Conservation (phyloP, 1,140 invertebrate species). For the Trachelipus rathkii region DNA sequence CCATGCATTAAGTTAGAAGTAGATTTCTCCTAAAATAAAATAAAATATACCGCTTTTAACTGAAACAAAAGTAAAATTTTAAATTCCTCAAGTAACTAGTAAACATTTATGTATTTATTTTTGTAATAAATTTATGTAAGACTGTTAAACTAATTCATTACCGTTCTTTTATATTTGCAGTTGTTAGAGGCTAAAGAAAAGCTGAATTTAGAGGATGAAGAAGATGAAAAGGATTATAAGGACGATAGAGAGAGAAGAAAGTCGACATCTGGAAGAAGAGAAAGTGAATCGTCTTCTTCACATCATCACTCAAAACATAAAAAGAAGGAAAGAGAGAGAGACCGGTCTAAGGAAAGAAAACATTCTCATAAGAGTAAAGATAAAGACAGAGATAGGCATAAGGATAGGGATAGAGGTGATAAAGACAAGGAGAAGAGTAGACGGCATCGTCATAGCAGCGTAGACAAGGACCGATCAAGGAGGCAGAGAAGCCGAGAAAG, state of each 20-base stretch:
- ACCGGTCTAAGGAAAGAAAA: conserved; percentile 29
- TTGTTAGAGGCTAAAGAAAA: no score
- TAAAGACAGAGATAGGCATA: conserved; percentile 46
- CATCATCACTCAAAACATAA: conserved; percentile 26
- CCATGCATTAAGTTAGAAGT: no score
- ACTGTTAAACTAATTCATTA: no score
- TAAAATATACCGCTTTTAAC: no score
- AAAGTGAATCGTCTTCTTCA: background rate
- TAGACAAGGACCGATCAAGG: conserved; percentile 45
- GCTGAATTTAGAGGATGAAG: conserved; percentile 4
- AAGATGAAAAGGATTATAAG: conserved; percentile 35
- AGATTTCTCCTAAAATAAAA: no score
- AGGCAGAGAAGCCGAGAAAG: conserved; percentile 29
- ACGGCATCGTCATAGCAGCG: conserved; percentile 35
- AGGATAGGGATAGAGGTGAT: conserved; percentile 45
- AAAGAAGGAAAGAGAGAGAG: conserved; percentile 36
- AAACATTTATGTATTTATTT: no score
- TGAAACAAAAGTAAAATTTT: no score
- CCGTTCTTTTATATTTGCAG: no score
- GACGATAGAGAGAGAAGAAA: conserved; percentile 21
- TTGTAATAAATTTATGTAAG: no score
- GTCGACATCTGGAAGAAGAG: conserved; percentile 19
- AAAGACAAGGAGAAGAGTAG: no score
- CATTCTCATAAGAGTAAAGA: conserved; percentile 30
- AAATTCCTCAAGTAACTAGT: no score